Evolutionary conservation across 2,888 invertebrate species (phyloP), one percentile per base, ranked within the genome.

Genomic region (Opisthograptis luteolata): DNA sequence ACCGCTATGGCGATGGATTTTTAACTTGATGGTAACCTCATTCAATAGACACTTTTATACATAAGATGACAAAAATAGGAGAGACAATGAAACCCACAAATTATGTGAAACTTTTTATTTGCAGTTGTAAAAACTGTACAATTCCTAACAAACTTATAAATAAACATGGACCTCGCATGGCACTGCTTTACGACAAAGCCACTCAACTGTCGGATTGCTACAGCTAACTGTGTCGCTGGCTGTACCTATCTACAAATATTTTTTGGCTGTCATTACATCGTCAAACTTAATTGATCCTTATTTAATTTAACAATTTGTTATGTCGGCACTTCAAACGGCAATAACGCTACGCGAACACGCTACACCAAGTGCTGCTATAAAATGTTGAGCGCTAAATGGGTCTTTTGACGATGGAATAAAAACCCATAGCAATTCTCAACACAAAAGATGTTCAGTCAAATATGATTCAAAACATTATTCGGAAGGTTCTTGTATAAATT

Each of bases 61-160:
- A 36, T 12, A 17, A 12, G 30, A 6, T 4, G 8, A n/a, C 6
- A 9, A 30, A 15, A 2, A 14, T 28, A 0, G 27, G 32, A n/a
- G 17, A 24, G 7, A 20, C 24, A 82, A 78, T 63, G 64, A 81
- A 78, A 32, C 47, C 24, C 60, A 59, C 8, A 50, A 48, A 20
- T 45, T 88, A 85, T 87, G 87, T 84, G 86, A 87, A 88, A 90
- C 85, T 81, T 88, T 87, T 89, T 88, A 89, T 89, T 88, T 80
- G 81, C 88, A 89, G 88, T 88, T 89, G 90, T 91, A 91, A 89
- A 91, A 91, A 91, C 91, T 91, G 91, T 91, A 91, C 90, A 91
- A 88, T 87, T 88, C 87, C 87, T 91, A 91, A 90, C 87, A 91
- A 90, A 88, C 89, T 90, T 91, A 91, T 79, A 85, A 75, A 85